These are phyloP conservation scores for Cladorhizidae sp. DNA, from an alignment of 37 sponge, comb jelly and placozoan species.

Conservation along the genomic window DNA sequence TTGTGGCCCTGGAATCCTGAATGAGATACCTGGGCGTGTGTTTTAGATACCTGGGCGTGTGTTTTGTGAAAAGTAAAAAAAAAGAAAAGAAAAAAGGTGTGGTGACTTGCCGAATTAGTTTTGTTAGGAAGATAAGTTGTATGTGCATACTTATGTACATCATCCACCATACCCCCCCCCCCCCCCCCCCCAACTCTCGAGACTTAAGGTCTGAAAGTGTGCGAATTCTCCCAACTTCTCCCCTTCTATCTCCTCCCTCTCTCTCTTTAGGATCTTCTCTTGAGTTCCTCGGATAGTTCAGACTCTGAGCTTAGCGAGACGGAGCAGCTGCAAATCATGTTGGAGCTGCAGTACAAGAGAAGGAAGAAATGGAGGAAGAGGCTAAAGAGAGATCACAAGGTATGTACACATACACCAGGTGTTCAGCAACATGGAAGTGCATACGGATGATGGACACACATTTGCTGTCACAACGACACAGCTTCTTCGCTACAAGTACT, in stretches of 20 bases:
- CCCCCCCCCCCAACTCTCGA: too few relatives aligned
- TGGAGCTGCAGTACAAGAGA: slow-evolving; percentile 62
- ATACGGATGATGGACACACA: too few relatives aligned
- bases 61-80: too few relatives aligned
- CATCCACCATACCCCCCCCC: too few relatives aligned
- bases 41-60: too few relatives aligned
- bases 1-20: neutral
- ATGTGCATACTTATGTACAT: neutral
- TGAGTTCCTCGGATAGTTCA: slow-evolving; percentile 37
- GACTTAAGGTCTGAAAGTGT: neutral
- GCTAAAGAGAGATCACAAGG: slow-evolving; percentile 35
- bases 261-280: slow-evolving; percentile 45
- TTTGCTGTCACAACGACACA: neutral
- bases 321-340: slow-evolving; percentile 51
- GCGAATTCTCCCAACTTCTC: neutral
- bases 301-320: slow-evolving; percentile 57
- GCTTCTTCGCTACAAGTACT: slow-evolving; percentile 55
- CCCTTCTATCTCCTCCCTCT: neutral
- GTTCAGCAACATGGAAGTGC: too few relatives aligned
- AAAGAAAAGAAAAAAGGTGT: too few relatives aligned
- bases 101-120: too few relatives aligned
- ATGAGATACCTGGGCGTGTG: too few relatives aligned
- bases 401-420: neutral
- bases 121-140: too few relatives aligned
- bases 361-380: slow-evolving; percentile 50